A percentile compares a stretch with the other conserved stretches of the same genome.
Evolutionary conservation across 2,797 vertebrate species (phyloP).

Genomic region (Bucorvus abyssinicus): DNA sequence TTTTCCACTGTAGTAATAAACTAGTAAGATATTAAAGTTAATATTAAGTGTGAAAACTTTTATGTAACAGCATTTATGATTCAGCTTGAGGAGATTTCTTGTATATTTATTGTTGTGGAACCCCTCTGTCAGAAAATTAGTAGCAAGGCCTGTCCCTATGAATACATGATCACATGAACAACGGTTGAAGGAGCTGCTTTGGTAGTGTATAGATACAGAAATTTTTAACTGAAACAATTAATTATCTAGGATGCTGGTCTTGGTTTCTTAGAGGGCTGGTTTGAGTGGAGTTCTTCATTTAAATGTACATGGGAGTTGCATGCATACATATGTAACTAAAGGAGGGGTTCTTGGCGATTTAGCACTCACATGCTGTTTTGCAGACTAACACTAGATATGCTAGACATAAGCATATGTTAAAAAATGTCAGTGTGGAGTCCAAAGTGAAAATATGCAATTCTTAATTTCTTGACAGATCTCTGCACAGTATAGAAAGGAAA

Average conservation of each 20-base stretch:
- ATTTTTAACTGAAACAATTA: background rate
- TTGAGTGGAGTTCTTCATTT: background rate
- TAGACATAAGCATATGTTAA: slow-evolving; percentile 61
- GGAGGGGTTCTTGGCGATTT: background rate
- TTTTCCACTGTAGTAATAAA: background rate
- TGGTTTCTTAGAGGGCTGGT: background rate
- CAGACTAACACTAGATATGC: slow-evolving; percentile 8
- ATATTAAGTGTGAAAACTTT: background rate
- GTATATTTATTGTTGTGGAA: background rate
- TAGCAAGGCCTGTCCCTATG: background rate
- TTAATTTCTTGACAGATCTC: slow-evolving; percentile 21
- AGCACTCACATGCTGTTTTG: background rate
- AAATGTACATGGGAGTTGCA: background rate
- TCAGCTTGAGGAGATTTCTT: background rate
- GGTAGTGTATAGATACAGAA: background rate
- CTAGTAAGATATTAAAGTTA: background rate
- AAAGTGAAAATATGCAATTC: slow-evolving; percentile 29
- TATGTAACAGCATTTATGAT: background rate
- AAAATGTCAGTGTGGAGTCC: slow-evolving; percentile 23
- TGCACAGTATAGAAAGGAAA: background rate
- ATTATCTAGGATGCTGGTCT: background rate
- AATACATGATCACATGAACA: background rate
- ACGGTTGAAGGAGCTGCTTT: background rate
- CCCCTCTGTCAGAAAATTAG: background rate
- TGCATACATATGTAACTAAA: background rate